These are phyloP conservation scores for Pharmacophagus antenor DNA, from an alignment of 2,888 invertebrate genomes.

Conservation along the genomic window DNA sequence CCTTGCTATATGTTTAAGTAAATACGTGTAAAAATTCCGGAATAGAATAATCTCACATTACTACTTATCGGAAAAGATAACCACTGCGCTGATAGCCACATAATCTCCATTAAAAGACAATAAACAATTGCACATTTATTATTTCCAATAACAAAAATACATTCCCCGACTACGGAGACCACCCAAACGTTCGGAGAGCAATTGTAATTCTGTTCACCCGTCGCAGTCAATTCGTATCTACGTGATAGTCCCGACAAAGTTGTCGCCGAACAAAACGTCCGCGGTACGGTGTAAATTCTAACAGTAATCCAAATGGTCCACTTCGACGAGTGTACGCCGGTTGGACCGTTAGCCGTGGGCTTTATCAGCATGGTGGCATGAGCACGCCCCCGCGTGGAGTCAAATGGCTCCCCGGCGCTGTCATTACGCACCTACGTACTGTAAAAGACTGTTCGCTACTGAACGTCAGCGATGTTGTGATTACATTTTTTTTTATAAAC, in stretches of 20 bases:
- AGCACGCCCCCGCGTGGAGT: constrained; percentile 38
- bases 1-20: too few relatives aligned
- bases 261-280: neutral
- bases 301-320: constrained; percentile 38
- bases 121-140: too few relatives aligned
- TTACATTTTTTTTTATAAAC: too few relatives aligned
- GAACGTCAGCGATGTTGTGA: neutral
- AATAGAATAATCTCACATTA: too few relatives aligned
- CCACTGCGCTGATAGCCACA: too few relatives aligned
- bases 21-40: too few relatives aligned
- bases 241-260: neutral
- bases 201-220: neutral
- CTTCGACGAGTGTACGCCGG: constrained; percentile 36
- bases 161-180: too few relatives aligned
- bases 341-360: constrained; percentile 44
- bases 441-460: constrained; percentile 7
- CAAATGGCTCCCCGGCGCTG: constrained; percentile 27
- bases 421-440: constrained; percentile 31
- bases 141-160: too few relatives aligned
- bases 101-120: too few relatives aligned
- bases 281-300: constrained; percentile 31
- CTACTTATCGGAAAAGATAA: too few relatives aligned
- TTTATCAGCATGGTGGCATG: constrained; percentile 42
- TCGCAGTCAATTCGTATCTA: neutral
- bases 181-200: neutral